Evolutionary conservation across 2,888 invertebrate genomes (phyloP), one percentile per base, ranked within the genome.

Genomic region (Seira musarum): DNA sequence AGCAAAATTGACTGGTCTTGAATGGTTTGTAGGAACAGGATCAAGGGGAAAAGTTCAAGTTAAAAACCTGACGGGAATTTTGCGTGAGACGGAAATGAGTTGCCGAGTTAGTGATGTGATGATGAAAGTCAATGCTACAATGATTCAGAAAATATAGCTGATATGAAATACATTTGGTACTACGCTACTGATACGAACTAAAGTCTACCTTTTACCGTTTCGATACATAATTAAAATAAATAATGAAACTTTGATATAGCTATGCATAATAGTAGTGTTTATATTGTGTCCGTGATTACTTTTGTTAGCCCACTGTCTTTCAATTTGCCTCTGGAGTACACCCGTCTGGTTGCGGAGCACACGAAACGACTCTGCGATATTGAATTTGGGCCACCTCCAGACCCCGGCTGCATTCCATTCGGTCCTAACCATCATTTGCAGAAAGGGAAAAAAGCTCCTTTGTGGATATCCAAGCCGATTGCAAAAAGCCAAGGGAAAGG

Each of bases 401-500:
- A 80, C 63, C 19, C 69, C 0, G 63, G 63, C 17, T 78, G 79
- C 57, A 72, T 80, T 71, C 74, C 80, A 22, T 81, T 80, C 24
- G 83, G 80, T 21, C 69, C 67, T 10, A 67, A 77, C 57, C 73
- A 80, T 81, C 24, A 76, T 80, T 64, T 84, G 68, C 78, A 80
- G 73, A 70, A 73, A 49, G 82, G 78, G 22, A 83, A 80, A 63
- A 83, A 82, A 65, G 70, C 22, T 77, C 88, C 83, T 30, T 87
- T 88, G 13, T 96, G 96, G 95, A 96, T 96, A 82, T 95, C 95
- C 88, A 96, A 96, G 87, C 96, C 96, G 0, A 95, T 95, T 0
- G 94, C 95, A 0, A 93, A 94, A 88, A 95, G 95, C 86, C 94
- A 95, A 89, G 95, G 95, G 8, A 91, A 93, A 87, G 95, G 95